Evolutionary conservation across 2,888 invertebrate genomes (phyloP), one percentile per base, ranked within the genome.

Genomic region (Tanypteryx hageni): DNA sequence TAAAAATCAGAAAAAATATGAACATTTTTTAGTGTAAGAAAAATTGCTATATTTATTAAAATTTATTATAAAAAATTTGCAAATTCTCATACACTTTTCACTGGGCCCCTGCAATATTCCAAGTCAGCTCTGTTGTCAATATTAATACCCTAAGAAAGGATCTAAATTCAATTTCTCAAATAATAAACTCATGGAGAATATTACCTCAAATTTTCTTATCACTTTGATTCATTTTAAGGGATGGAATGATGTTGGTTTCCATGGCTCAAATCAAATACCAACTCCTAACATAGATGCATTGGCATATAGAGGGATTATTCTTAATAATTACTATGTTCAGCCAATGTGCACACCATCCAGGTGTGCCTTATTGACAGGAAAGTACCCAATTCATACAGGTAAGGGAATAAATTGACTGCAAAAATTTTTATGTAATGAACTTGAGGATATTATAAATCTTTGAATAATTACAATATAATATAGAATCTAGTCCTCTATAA

Each of bases 231-330:
- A 95, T 94, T 95, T 95, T 0, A 95, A 99, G 99, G 99, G 99
- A 9, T 99, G 98, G 97, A 98, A 99, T 94, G 99, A 99, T 95
- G 97, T 99, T 1, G 97, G 98, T 18, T 99, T 98, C 95, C 99
- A 98, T 95, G 99, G 99, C 0, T 98, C 96, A 0, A 93, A 94
- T 59, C 95, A 96, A 94, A 96, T 96, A 85, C 95, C 95, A 9
- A 96, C 96, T 5, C 96, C 96, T 3, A 96, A 96, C 94, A 95
- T 96, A 84, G 96, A 96, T 94, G 95, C 95, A 1, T 95, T 99
- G 93, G 99, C 98, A 0, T 97, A 97, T 94, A 97, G 97, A 5
- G 99, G 99, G 0, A 94, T 98, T 91, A 97, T 98, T 93, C 95
- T 99, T 76, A 97, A 98, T 94, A 97, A 97, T 94, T 98, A 99